Percentiles rank a stretch among this genome's conserved stretches.
These are phyloP conservation scores for Acromyrmex charruanus DNA, from an alignment of 1,140 invertebrate genomes.

Conservation along the genomic window DNA sequence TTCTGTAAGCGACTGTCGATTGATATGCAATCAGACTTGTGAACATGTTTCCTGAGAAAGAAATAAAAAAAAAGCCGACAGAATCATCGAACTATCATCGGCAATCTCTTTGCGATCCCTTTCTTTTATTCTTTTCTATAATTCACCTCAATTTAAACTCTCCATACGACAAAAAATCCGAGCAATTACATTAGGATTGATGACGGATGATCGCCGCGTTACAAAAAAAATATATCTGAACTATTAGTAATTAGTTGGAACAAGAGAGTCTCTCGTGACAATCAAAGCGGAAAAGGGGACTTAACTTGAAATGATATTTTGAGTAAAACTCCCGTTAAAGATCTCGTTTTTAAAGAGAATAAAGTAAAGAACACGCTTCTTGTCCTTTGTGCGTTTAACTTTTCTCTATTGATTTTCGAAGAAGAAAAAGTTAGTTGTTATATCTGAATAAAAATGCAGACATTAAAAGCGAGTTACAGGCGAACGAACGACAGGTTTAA, in stretches of 20 bases:
- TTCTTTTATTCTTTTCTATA: not conserved
- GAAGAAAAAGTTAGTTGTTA: constrained; percentile 50
- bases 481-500: constrained; percentile 21
- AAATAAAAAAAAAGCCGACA: not conserved
- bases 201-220: not conserved
- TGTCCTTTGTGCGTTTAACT: constrained; percentile 28
- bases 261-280: not conserved
- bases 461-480: constrained; percentile 48
- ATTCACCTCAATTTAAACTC: constrained; percentile 4
- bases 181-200: not conserved
- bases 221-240: not conserved
- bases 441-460: constrained; percentile 56
- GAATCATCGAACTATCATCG: constrained; percentile 31
- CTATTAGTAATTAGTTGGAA: not conserved
- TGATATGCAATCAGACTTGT: constrained; percentile 34
- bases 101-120: constrained; percentile 17
- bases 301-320: constrained; percentile 38
- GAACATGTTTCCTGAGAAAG: constrained; percentile 7
- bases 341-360: constrained; percentile 17
- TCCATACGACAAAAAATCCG: not conserved
- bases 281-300: not conserved
- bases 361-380: constrained; percentile 30
- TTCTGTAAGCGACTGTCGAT: constrained; percentile 44
- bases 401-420: constrained; percentile 53
- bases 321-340: constrained; percentile 13